Conservation (phyloP, 2,888 invertebrate species). For the Tricholauxania praeusta region DNA sequence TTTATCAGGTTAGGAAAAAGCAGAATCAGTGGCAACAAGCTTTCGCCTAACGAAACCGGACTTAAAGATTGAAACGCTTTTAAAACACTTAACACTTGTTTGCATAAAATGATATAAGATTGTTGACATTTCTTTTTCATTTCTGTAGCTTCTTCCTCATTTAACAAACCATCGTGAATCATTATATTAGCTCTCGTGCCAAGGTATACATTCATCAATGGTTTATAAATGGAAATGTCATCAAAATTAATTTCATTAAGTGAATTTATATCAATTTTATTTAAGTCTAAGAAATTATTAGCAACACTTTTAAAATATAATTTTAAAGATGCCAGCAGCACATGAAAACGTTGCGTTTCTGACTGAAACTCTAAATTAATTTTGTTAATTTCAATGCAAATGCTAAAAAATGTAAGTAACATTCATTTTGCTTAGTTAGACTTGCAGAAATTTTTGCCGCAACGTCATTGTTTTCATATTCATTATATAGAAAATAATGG, state of each 20-base stretch:
- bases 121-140: neutral
- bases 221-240: too few species aligned
- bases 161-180: neutral
- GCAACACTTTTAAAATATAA: slow-evolving; percentile 1
- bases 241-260: neutral
- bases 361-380: slow-evolving; percentile 22
- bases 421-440: too few species aligned
- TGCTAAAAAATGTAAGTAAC: slow-evolving; percentile 6
- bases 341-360: slow-evolving; percentile 8
- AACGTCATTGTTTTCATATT: too few species aligned
- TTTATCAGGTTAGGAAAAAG: too few species aligned
- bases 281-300: neutral
- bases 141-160: neutral
- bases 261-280: neutral
- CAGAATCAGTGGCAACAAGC: too few species aligned
- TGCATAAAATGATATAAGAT: neutral
- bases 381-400: slow-evolving; percentile 4
- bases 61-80: too few species aligned
- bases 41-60: too few species aligned
- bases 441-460: too few species aligned
- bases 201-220: too few species aligned
- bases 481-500: too few species aligned
- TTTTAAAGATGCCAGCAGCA: neutral
- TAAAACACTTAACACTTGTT: neutral
- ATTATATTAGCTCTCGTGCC: too few species aligned